These are phyloP conservation scores for Malurus splendens DNA, from an alignment of 2,797 vertebrate genomes.

Conservation along the genomic window DNA sequence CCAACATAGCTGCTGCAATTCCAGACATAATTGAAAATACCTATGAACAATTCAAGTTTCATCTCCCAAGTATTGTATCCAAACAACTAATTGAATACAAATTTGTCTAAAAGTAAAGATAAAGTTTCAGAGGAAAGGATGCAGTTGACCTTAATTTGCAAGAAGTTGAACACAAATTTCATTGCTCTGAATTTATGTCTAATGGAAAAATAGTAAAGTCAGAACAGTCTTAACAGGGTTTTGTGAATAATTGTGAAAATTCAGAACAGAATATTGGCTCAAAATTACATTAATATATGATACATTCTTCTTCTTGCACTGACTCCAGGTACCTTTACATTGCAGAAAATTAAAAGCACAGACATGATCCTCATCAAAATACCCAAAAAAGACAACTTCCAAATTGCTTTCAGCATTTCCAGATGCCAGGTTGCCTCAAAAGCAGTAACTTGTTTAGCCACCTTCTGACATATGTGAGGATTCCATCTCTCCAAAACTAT, in stretches of 20 bases:
- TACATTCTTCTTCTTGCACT: conserved; percentile 8
- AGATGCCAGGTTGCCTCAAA: conserved; percentile 54
- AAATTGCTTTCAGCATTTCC: conserved; percentile 15
- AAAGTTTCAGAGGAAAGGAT: neutral
- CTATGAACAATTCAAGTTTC: neutral
- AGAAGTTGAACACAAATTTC: neutral
- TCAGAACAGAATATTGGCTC: neutral
- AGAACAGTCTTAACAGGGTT: neutral
- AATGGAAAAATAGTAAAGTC: neutral
- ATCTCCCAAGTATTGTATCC: neutral
- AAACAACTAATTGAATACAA: neutral
- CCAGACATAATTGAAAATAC: neutral
- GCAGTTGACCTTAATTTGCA: neutral
- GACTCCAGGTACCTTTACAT: neutral
- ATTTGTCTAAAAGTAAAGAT: neutral
- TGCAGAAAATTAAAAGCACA: conserved; percentile 33
- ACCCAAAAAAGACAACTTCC: neutral
- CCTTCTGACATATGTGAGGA: conserved; percentile 1
- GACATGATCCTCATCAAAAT: neutral
- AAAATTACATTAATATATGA: neutral
- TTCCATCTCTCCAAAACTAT: conserved; percentile 17
- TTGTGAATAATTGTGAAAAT: neutral
- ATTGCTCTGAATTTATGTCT: neutral
- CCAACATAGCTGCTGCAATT: neutral
- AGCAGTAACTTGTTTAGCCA: conserved; percentile 40